Evolutionary conservation across 2,797 vertebrate species (phyloP), one percentile per base, ranked within the genome.

Genomic region (Sebastes glaucus): DNA sequence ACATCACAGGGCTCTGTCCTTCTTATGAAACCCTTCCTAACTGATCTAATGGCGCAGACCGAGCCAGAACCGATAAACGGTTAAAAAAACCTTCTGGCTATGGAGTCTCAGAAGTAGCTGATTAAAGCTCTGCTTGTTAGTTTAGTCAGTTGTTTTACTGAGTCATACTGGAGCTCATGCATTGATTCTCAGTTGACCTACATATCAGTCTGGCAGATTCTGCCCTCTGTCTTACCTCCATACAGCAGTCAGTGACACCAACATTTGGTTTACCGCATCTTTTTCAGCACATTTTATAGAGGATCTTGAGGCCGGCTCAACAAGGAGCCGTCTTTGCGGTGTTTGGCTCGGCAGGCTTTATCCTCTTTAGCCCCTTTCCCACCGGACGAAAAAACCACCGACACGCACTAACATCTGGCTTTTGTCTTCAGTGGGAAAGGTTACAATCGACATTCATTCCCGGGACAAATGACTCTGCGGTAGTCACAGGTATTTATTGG

Each of bases 1-100:
- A 89, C 88, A 84, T 90, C 84, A 86, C 77, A 83, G 61, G n/a
- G 42, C 67, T 65, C 82, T 30, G 76, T 71, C 74, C 81, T 27
- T 53, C 79, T 79, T 74, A 76, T 85, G 79, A 89, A 86, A 92
- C 62, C 75, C 77, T 81, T 90, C 84, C 87, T 64, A 77, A 73
- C 84, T 76, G 86, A 87, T 84, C 53, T 60, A 80, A 80, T 7
- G 59, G 52, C 81, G 78, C 69, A 28, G 69, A 69, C 73, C 5
- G 14, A 71, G 63, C 8, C 55, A 16, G 55, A 53, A 57, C 18
- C 49, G 81, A 86, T 79, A 71, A 71, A 80, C 9, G 20, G 38
- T 53, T 23, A 55, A 68, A 8, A 22, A 22, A 56, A 13, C 6
- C 46, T 60, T 35, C 25, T 49, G 74, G 52, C 77, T 68, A 5